Evolutionary conservation across 2,888 invertebrate genomes (phyloP).

Genomic region (Eurytoma adleriae): DNA sequence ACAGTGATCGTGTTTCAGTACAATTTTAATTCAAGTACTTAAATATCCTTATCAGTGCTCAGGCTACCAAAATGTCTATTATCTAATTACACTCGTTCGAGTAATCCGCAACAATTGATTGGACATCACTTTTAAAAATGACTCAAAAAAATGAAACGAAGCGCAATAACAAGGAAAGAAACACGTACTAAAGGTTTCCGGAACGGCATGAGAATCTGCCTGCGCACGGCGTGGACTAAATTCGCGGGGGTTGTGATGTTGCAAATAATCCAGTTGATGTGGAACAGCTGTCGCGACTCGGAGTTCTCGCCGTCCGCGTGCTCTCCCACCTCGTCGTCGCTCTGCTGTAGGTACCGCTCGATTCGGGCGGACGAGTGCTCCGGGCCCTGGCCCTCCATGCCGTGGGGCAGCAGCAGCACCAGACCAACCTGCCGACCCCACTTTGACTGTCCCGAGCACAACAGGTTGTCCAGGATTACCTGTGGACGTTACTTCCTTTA

Average conservation of each 20-base stretch:
- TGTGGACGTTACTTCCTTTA: conserved; percentile 64
- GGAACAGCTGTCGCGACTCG: conserved; percentile 84
- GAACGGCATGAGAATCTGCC: conserved; percentile 87
- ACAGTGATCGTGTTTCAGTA: too few relatives aligned
- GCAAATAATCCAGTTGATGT: conserved; percentile 84
- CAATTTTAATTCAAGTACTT: too few relatives aligned
- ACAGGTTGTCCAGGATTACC: conserved; percentile 82
- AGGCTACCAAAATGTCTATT: too few relatives aligned
- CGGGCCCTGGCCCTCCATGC: conserved; percentile 87
- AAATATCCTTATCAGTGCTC: too few relatives aligned
- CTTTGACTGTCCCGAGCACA: conserved; percentile 86
- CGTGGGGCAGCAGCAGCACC: conserved; percentile 89
- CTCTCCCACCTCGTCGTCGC: conserved; percentile 83
- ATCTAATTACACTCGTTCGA: too few relatives aligned
- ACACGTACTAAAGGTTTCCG: conserved; percentile 84
- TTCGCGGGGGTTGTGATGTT: conserved; percentile 88
- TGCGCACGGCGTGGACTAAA: conserved; percentile 85
- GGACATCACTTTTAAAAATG: too few relatives aligned
- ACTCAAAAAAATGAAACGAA: neutral
- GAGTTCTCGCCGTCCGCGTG: conserved; percentile 64
- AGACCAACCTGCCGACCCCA: conserved; percentile 90
- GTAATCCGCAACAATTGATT: too few relatives aligned
- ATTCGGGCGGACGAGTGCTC: conserved; percentile 83
- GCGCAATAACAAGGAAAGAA: neutral
- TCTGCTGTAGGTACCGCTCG: conserved; percentile 84